phyloP scores from a whole-genome alignment of 2,113 vertebrate species.

The Panthera leo region DNA sequence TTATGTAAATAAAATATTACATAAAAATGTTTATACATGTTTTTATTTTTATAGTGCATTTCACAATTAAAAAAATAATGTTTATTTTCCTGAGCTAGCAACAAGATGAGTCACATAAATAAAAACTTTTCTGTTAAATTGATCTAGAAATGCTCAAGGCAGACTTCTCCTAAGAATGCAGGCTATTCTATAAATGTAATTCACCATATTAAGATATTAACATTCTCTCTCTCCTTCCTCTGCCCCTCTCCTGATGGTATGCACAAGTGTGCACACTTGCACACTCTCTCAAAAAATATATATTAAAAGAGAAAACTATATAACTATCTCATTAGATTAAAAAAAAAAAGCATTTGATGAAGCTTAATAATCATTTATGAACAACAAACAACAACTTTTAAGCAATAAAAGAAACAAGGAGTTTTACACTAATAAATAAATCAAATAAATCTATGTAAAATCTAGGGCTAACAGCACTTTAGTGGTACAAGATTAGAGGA shows the following conservation, averaged over 20 bases:
- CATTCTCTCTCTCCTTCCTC: too few relatives aligned
- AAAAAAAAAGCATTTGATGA: neutral
- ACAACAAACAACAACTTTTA: neutral
- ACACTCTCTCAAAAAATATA: too few relatives aligned
- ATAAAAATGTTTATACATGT: neutral
- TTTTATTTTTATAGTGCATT: neutral
- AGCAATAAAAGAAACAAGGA: neutral
- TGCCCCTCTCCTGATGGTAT: too few relatives aligned
- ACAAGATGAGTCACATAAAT: neutral
- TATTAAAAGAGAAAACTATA: neutral
- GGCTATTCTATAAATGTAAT: neutral
- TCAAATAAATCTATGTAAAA: neutral
- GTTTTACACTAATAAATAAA: constrained; percentile 12
- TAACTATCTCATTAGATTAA: neutral
- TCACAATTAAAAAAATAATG: neutral
- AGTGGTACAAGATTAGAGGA: neutral
- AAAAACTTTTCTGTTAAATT: neutral
- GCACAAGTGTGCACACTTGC: too few relatives aligned
- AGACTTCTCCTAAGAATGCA: neutral
- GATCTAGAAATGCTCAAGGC: neutral
- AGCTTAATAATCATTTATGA: neutral
- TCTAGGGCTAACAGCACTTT: neutral
- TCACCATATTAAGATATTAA: neutral
- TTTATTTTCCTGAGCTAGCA: neutral
- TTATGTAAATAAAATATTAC: neutral